Conservation (phyloP, 2,113 vertebrate genomes). For the Microtus oregoni region DNA sequence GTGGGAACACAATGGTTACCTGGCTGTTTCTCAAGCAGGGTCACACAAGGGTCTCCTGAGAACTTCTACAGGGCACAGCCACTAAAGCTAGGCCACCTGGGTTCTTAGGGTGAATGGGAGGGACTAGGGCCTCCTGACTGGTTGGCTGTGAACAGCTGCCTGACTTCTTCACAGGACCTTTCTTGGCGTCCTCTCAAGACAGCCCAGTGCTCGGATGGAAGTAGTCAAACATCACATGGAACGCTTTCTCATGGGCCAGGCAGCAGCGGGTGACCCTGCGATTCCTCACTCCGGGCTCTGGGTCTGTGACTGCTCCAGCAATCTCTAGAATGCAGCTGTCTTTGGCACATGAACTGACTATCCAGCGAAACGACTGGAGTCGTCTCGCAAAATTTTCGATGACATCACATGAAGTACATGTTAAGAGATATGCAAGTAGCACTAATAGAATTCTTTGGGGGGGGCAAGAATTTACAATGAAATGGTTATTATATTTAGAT, state of each 20-base stretch:
- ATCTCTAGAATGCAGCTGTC: background rate
- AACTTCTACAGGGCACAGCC: background rate
- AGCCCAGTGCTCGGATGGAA: background rate
- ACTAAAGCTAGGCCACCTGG: background rate
- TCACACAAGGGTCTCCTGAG: background rate
- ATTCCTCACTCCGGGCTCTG: background rate
- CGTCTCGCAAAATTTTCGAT: slow-evolving; percentile 76
- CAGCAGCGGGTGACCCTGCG: background rate
- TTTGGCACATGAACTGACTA: too few species aligned
- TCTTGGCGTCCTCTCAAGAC: background rate
- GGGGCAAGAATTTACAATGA: background rate
- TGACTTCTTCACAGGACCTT: background rate
- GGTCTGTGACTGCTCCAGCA: background rate
- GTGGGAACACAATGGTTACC: background rate
- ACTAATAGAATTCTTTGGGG: slow-evolving; percentile 68
- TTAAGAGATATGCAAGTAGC: slow-evolving; percentile 61
- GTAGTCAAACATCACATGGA: background rate
- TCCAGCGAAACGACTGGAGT: background rate
- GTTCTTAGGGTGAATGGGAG: background rate
- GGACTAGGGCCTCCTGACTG: background rate
- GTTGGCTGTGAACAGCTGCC: background rate
- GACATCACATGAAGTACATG: slow-evolving; percentile 49
- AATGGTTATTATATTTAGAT: background rate
- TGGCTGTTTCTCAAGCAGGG: background rate
- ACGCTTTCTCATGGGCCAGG: background rate